Conservation (phyloP, 2,797 vertebrate species). For the Glossophaga mutica region DNA sequence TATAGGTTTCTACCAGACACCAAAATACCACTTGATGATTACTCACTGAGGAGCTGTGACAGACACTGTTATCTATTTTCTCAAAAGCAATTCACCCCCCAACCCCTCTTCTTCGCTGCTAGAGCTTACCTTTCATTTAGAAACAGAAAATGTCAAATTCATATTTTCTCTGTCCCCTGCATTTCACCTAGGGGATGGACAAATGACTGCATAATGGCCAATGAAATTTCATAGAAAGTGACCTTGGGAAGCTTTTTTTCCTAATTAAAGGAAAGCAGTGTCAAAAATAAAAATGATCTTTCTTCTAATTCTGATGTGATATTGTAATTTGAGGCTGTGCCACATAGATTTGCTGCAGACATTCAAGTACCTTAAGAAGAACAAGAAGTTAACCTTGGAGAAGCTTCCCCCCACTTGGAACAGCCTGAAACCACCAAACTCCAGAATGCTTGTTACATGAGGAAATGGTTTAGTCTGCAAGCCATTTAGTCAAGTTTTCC, state of each 20-base stretch:
- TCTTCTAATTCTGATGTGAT: not conserved
- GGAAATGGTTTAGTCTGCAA: not conserved
- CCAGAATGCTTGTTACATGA: not conserved
- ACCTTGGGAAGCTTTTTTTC: not conserved
- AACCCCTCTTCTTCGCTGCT: not conserved
- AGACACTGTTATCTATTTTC: not conserved
- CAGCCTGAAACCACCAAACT: not conserved
- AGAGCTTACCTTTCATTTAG: not conserved
- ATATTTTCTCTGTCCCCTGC: not conserved
- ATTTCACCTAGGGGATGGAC: not conserved
- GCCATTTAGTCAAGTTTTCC: not conserved
- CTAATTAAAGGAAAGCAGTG: not conserved
- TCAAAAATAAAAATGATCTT: not conserved
- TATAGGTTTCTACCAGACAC: not conserved
- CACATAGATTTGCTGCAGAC: not conserved
- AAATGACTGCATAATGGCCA: not conserved
- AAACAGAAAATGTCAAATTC: not conserved
- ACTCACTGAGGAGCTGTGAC: not conserved
- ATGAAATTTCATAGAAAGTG: not conserved
- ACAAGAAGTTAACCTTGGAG: not conserved
- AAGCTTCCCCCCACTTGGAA: not conserved
- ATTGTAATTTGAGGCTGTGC: not conserved
- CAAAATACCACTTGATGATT: not conserved
- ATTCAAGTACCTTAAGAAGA: not conserved
- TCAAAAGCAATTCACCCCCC: not conserved